Percentiles rank a stretch among this genome's conserved stretches.
Conservation (phyloP, 1,140 invertebrate species). For the Pogonomyrmex californicus region DNA sequence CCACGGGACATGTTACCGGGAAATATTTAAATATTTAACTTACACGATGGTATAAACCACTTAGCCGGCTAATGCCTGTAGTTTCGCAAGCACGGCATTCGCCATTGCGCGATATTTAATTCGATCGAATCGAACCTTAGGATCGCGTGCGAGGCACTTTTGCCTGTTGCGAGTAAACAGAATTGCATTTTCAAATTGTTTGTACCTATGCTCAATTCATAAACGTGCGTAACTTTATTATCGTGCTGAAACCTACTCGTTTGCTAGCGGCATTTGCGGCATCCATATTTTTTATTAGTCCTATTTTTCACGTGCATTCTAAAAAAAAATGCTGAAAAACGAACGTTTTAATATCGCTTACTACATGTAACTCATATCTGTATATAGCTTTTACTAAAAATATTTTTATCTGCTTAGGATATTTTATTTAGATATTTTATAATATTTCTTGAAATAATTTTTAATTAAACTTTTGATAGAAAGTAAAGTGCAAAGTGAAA, state of each 20-base stretch:
- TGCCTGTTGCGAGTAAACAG: slow-evolving; percentile 31
- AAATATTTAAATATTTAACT: slow-evolving; percentile 64
- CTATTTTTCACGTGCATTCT: not conserved
- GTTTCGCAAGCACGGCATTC: slow-evolving; percentile 39
- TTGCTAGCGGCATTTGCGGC: not conserved
- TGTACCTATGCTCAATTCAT: not conserved
- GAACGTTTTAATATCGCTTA: not conserved
- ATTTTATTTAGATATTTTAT: slow-evolving; percentile 16
- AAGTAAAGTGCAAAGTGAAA: not conserved
- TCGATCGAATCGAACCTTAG: slow-evolving; percentile 37
- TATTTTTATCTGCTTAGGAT: not conserved
- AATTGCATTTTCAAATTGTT: slow-evolving; percentile 38
- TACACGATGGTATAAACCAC: slow-evolving; percentile 52
- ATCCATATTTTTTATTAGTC: slow-evolving; percentile 15
- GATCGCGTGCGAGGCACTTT: slow-evolving; percentile 1
- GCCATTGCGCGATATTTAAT: slow-evolving; percentile 58
- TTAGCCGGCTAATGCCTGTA: slow-evolving; percentile 43
- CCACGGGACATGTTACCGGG: slow-evolving; percentile 37
- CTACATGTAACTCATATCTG: not conserved
- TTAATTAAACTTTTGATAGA: not conserved
- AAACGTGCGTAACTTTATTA: slow-evolving; percentile 41
- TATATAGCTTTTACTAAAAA: not conserved
- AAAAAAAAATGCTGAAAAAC: not conserved
- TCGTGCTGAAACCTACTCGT: not conserved
- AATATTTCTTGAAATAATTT: not conserved